These are phyloP conservation scores for Rhinoderma darwinii DNA, from an alignment of 2,113 vertebrate genomes.

Conservation along the genomic window DNA sequence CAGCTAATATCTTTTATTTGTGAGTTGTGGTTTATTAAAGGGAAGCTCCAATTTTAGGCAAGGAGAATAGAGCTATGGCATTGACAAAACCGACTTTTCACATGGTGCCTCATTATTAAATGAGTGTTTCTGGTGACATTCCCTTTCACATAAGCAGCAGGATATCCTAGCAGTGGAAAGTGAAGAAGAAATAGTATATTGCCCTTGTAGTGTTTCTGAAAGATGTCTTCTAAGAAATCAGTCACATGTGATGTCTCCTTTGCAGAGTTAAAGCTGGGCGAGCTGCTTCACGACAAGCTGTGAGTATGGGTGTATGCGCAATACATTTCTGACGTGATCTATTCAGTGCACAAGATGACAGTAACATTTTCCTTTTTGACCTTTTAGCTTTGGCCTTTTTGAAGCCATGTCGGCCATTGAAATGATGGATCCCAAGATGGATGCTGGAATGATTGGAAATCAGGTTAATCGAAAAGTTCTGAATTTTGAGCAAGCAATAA, in stretches of 20 bases:
- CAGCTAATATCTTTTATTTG: too few species aligned
- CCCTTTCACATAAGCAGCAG: too few species aligned
- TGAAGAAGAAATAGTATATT: too few species aligned
- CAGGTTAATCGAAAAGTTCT: conserved; percentile 98
- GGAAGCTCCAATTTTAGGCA: too few species aligned
- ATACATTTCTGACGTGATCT: neutral
- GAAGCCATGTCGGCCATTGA: conserved; percentile 99
- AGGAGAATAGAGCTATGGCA: too few species aligned
- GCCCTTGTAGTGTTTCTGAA: neutral
- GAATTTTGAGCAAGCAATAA: conserved; percentile 97
- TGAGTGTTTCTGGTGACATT: too few species aligned
- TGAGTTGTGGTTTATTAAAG: too few species aligned
- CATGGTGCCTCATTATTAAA: too few species aligned
- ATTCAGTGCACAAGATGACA: too few species aligned
- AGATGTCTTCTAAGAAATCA: neutral
- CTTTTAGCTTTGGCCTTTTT: conserved; percentile 93
- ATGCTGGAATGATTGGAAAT: conserved; percentile 99
- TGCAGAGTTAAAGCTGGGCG: conserved; percentile 94
- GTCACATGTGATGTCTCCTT: conserved; percentile 61
- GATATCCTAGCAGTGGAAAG: too few species aligned
- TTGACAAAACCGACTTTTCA: too few species aligned
- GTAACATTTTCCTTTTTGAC: conserved; percentile 1
- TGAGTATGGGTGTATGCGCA: conserved; percentile 74
- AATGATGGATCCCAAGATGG: conserved; percentile 99
- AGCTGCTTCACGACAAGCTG: conserved; percentile 98